Evolutionary conservation across 2,797 vertebrate species (phyloP), one percentile per base, ranked within the genome.

Genomic region (Euphonia xanthogaster): DNA sequence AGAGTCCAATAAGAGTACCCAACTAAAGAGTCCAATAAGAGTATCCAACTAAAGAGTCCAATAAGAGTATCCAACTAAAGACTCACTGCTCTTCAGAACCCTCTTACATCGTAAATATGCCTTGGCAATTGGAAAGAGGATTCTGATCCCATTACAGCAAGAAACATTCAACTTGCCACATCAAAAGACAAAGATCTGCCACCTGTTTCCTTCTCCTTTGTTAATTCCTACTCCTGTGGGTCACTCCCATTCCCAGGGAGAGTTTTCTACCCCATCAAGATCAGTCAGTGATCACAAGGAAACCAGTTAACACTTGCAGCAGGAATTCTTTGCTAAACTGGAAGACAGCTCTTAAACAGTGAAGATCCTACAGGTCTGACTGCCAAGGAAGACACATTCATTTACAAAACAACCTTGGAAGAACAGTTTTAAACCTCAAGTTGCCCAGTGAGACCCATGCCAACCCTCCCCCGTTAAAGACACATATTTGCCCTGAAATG

Each of bases 361-460:
- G 12, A 68, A 79, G 68, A 65, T 72, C 78, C 60, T 24, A 5
- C 7, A 1, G 3, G 25, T 75, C 75, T 67, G 62, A 61, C 51
- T 84, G 96, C 94, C 95, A 95, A 72, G 62, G 77, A 71, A 79
- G 24, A 76, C 12, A 7, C 48, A 82, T 54, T 92, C 54, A 88
- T 94, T 83, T 82, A 68, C 65, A 79, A 93, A 96, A 87, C 70
- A 96, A 96, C 96, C 95, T 97, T 97, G 96, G 95, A 86, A 93
- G 67, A 55, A 80, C 39, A 4, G 15, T 77, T 91, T 82, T 45
- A 92, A 92, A 76, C 75, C 61, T 94, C 55, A 88, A 10, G 42
- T 54, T 91, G 72, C 47, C 77, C 68, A 40, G 60, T 33, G n/a
- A 96, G 88, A 83, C 50, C 54, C 18, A 73, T 55, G 96, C 93